Evolutionary conservation across 2,888 invertebrate species (phyloP).

Genomic region (Acanthosoma haemorrhoidale): DNA sequence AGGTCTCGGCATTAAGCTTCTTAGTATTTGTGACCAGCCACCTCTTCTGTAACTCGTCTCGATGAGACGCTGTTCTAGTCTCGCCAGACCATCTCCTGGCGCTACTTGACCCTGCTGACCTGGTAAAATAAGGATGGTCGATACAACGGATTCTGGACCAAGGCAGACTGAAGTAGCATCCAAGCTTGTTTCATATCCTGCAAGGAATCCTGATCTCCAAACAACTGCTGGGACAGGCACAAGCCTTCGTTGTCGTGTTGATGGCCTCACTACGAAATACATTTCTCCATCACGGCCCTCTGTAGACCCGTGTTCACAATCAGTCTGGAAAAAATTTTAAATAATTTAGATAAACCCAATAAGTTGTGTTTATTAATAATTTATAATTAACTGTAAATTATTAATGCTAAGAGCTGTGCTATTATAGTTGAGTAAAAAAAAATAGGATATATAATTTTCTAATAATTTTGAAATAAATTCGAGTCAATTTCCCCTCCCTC

Average conservation of each 20-base stretch:
- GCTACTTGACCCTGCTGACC: slow-evolving; percentile 74
- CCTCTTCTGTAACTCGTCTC: slow-evolving; percentile 61
- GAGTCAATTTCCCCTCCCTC: too few relatives aligned
- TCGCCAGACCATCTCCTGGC: slow-evolving; percentile 70
- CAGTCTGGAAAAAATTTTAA: slow-evolving; percentile 57
- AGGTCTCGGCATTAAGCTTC: slow-evolving; percentile 66
- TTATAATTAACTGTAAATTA: slow-evolving; percentile 6
- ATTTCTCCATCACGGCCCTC: slow-evolving; percentile 77
- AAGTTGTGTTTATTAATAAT: not conserved
- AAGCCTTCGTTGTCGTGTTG: slow-evolving; percentile 69
- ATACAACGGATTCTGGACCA: slow-evolving; percentile 64
- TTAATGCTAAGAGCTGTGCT: too few relatives aligned
- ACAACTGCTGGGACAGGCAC: slow-evolving; percentile 80
- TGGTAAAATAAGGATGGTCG: slow-evolving; percentile 76
- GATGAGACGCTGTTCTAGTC: slow-evolving; percentile 64
- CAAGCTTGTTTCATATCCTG: slow-evolving; percentile 76
- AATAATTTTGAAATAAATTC: too few relatives aligned
- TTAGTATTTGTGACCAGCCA: slow-evolving; percentile 67
- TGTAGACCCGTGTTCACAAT: slow-evolving; percentile 67
- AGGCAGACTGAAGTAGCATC: slow-evolving; percentile 79
- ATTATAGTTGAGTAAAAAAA: too few relatives aligned
- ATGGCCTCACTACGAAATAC: slow-evolving; percentile 78
- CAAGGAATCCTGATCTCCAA: slow-evolving; percentile 68
- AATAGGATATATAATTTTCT: too few relatives aligned
- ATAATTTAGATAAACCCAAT: not conserved